Percentiles rank a stretch among this genome's conserved stretches.
phyloP scores from a whole-genome alignment of 2,888 invertebrate genomes.

The Iselma pallidipennis region DNA sequence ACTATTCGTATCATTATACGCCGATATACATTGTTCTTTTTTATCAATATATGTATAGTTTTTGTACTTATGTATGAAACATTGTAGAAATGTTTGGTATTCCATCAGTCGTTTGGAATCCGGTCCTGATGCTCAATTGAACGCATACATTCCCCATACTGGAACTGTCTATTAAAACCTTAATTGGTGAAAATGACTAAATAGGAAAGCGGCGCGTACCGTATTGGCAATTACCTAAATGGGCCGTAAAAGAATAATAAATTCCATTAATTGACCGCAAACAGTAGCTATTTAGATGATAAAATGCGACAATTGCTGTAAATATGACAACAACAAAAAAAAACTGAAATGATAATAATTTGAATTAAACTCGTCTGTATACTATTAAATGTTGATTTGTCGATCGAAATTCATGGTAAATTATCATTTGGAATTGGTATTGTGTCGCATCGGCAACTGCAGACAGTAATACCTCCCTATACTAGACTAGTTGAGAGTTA shows the following conservation, averaged over 20 bases:
- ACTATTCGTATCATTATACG: background rate
- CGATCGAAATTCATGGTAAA: background rate
- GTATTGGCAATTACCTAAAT: slow-evolving; percentile 25
- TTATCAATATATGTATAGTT: background rate
- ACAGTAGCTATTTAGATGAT: slow-evolving; percentile 9
- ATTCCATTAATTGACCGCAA: slow-evolving; percentile 26
- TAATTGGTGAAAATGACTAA: slow-evolving; percentile 28
- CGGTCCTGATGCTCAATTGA: background rate
- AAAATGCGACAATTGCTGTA: slow-evolving; percentile 18
- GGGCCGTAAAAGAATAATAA: slow-evolving; percentile 25
- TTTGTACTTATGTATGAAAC: no score
- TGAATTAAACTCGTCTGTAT: background rate
- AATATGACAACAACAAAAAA: background rate
- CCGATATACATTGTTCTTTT: background rate
- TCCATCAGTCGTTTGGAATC: background rate
- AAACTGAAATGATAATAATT: background rate
- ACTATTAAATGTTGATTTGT: background rate
- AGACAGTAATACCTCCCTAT: background rate
- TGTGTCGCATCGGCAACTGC: background rate
- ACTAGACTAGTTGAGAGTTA: slow-evolving; percentile 46
- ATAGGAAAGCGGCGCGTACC: slow-evolving; percentile 21
- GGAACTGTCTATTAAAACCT: slow-evolving; percentile 3
- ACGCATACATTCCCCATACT: background rate
- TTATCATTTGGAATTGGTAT: background rate
- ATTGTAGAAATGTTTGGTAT: background rate